Base-by-base conservation (phyloP, 2,888 invertebrate genomes). In the Chirona hameri region DNA sequence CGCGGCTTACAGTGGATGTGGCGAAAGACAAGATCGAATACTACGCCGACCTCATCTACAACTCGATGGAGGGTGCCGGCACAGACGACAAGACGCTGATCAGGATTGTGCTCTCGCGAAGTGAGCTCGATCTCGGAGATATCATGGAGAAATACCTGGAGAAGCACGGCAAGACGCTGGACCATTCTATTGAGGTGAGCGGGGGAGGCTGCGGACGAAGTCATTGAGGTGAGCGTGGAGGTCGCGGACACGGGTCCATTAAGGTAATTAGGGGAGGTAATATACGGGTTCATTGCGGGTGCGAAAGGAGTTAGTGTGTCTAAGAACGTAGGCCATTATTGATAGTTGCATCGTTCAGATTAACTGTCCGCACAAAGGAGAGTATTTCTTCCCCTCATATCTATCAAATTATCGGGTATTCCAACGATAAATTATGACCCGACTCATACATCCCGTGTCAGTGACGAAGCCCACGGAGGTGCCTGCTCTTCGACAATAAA, bases 41-140 rank as follows among this genome's bases (percentile, higher is more conserved):
- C 83, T 85, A 82, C 83, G 83, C 84, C 21, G 83, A 84, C 69
- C 72, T 84, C 5, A 79, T 84, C 18, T 72, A 84, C 79, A 76
- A 83, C 60, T 82, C 82, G 21, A 82, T 85, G 82, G 82, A 80
- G 1, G 85, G 85, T 29, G 55, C 82, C 29, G 85, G 85, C 4
- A 85, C 85, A 0, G 85, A 85, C 52, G 85, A 85, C 81, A 84
- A 84, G 81, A 82, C 82, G 0, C 83, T 85, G 14, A 84, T 85
- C 24, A 60, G 85, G 4, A 81, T 85, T 15, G 81, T 85, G 14
- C 82, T 85, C n/a, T 81, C 84, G 5, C 82, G 85, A 1, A 83
- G 84, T 24, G 84, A 85, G 83, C 82, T 83, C 9, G 84, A 84
- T 82, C 48, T 84, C 82, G 84, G 81, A 15, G 83, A 80, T 76